Base-by-base conservation (phyloP, 2,888 invertebrate species). In the Furcula furcula region DNA sequence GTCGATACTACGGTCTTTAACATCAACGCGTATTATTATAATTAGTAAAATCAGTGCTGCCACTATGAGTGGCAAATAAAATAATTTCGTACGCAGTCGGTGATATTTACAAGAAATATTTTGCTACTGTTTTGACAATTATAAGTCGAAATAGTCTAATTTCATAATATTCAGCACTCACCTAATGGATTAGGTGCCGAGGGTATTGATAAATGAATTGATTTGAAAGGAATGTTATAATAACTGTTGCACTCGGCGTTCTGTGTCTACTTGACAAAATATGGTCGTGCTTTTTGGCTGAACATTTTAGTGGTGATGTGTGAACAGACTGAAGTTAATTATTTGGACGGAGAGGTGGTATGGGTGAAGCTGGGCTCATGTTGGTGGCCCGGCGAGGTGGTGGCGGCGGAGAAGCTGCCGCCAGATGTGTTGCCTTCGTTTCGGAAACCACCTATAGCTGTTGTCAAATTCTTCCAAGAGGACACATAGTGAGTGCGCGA, bases 331-430 rank as follows among this genome's bases (percentile, higher is more conserved):
- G 90, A 91, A 84, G 90, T 91, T 55, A 84, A 74, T 65, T 94
- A 93, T 82, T 85, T 90, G 59, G 92, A 93, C 57, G 94, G 94
- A 32, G 95, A 96, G 64, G 90, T 95, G 60, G 96, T 96, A 46
- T 96, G 96, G 96, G 95, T 95, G 11, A 96, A 95, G 77, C 79
- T 95, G 44, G 93, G 94, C 21, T 90, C 92, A 22, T 92, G 92
- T 62, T 96, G 95, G 95, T 96, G 96, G 96, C 96, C 96, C 14
- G 95, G 94, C 7, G 93, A 94, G 75, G 94, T 96, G 40, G 90
- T 91, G 27, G 90, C 90, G 44, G 72, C 89, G 12, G 91, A 91
- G 33, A 90, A 90, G 62, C 80, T 94, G 35, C 93, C 94, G 13
- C 91, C 92, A 53, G 94, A 94, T 65, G 87, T 94, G 52, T 80